A percentile compares a stretch with the other conserved stretches of the same genome.
These are phyloP conservation scores for Tetragonisca angustula DNA, from an alignment of 2,888 invertebrate genomes.

Conservation along the genomic window DNA sequence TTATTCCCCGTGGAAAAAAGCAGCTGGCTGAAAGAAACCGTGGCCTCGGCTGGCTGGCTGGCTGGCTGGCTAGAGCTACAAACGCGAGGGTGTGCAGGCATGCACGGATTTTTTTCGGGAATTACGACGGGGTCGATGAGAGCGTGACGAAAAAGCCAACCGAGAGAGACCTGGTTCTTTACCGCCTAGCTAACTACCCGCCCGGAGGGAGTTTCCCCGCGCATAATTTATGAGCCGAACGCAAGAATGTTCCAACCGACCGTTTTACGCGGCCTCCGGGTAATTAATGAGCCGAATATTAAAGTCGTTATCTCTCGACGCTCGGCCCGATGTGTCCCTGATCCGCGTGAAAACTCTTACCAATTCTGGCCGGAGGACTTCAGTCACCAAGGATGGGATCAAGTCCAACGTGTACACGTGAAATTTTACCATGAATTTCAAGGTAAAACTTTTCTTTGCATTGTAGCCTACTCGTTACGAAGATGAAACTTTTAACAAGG, in stretches of 20 bases:
- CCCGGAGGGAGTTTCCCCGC: constrained; percentile 21
- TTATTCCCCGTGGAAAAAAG: constrained; percentile 25
- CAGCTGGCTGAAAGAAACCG: not conserved
- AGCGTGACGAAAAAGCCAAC: constrained; percentile 39
- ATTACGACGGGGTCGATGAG: not conserved
- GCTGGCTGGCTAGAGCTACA: not conserved
- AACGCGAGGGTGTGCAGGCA: constrained; percentile 5
- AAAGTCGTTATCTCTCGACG: constrained; percentile 66
- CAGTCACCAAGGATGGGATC: too few relatives aligned
- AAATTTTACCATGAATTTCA: too few relatives aligned
- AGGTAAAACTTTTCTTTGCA: too few relatives aligned
- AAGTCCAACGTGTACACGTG: too few relatives aligned
- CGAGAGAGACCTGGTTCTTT: constrained; percentile 34
- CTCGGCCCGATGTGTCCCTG: constrained; percentile 1
- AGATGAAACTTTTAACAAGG: too few relatives aligned
- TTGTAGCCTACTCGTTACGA: too few relatives aligned
- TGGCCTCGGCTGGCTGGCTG: not conserved
- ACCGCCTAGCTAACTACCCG: constrained; percentile 50
- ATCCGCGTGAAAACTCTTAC: constrained; percentile 25
- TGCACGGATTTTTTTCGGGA: constrained; percentile 25
- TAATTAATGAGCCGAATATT: constrained; percentile 77
- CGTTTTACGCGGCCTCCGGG: constrained; percentile 53
- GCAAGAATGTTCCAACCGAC: constrained; percentile 55
- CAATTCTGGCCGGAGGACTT: too few relatives aligned
- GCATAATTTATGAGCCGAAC: constrained; percentile 67